These are phyloP conservation scores for Yponomeuta sedellus DNA, from an alignment of 2,888 invertebrate species.

Conservation along the genomic window DNA sequence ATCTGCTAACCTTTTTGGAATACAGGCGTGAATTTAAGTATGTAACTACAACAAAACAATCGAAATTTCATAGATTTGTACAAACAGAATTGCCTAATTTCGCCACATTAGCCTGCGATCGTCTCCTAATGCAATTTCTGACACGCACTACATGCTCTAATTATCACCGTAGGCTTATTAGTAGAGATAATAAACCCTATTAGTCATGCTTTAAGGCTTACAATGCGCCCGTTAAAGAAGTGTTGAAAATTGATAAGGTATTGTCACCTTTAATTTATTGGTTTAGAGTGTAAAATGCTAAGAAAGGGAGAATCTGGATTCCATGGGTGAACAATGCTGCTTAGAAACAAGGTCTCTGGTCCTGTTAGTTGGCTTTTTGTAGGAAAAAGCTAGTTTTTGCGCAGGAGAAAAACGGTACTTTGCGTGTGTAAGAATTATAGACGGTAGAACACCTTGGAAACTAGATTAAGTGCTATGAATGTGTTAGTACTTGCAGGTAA, in stretches of 20 bases:
- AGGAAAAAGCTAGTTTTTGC: neutral
- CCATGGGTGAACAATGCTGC: neutral
- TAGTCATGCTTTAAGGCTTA: neutral
- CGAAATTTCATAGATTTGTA: neutral
- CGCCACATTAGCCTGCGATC: neutral
- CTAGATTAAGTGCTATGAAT: neutral
- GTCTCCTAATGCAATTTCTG: too few relatives aligned
- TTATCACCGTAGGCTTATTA: neutral
- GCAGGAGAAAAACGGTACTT: slow-evolving; percentile 4
- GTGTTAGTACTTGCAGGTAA: neutral
- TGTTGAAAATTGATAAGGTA: neutral
- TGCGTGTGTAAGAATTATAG: neutral
- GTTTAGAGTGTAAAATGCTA: neutral
- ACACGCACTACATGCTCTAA: slow-evolving; percentile 1
- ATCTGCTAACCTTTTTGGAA: too few relatives aligned
- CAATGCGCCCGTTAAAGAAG: neutral
- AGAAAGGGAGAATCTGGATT: neutral
- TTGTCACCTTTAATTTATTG: neutral
- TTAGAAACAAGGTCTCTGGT: slow-evolving; percentile 8
- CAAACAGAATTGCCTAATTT: slow-evolving; percentile 1
- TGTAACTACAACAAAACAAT: neutral
- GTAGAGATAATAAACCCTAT: neutral
- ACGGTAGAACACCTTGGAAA: neutral
- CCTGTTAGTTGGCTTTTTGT: neutral
- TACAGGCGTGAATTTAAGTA: neutral